phyloP scores from a whole-genome alignment of 2,113 vertebrate species.

The Leptobrachium ailaonicum region DNA sequence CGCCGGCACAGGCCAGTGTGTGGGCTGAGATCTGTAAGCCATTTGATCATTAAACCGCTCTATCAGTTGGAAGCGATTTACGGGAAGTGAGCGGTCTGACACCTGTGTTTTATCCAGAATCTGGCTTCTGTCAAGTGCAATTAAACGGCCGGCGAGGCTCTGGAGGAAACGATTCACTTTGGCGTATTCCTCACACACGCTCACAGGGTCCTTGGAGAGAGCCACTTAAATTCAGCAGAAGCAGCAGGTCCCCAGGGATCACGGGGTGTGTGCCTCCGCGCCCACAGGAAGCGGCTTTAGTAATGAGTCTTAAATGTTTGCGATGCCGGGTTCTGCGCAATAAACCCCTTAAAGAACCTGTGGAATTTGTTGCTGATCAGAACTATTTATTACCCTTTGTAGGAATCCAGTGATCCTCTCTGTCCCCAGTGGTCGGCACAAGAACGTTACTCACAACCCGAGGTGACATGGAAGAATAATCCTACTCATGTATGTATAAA shows the following conservation, averaged over 20 bases:
- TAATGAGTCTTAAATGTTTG: too few relatives aligned
- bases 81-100: slow-evolving; percentile 10
- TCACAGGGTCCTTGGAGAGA: background rate
- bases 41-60: slow-evolving; percentile 15
- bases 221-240: background rate
- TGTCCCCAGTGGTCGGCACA: too few relatives aligned
- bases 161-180: slow-evolving; percentile 18
- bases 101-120: slow-evolving; percentile 34
- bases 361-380: too few relatives aligned
- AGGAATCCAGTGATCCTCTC: too few relatives aligned
- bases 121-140: slow-evolving; percentile 30
- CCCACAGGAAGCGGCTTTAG: too few relatives aligned
- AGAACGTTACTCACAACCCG: too few relatives aligned
- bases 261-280: background rate
- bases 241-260: background rate
- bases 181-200: background rate
- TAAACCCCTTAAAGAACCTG: too few relatives aligned
- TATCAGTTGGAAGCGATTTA: slow-evolving; percentile 6
- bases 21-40: background rate
- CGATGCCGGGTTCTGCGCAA: too few relatives aligned
- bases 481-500: too few relatives aligned
- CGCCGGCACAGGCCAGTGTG: background rate
- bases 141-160: slow-evolving; percentile 24
- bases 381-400: too few relatives aligned
- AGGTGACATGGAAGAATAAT: too few relatives aligned